Evolutionary conservation across 2,797 vertebrate species (phyloP).

Genomic region (Eulemur coronatus): DNA sequence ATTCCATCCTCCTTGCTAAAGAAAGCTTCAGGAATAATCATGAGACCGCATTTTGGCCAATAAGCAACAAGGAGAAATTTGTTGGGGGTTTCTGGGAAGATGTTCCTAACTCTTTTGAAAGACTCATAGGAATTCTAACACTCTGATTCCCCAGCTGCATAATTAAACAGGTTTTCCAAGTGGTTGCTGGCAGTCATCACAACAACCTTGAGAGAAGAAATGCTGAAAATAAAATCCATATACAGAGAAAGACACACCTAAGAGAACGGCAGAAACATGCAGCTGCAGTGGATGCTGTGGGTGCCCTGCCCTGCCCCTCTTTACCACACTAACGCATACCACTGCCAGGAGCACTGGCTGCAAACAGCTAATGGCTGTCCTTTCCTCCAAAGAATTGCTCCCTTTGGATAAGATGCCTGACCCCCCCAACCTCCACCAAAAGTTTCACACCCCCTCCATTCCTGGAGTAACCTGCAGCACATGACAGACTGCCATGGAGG

Average conservation of each 20-base stretch:
- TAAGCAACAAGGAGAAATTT: not conserved
- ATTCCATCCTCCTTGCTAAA: not conserved
- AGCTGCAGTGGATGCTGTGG: not conserved
- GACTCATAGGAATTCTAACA: not conserved
- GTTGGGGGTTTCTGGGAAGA: not conserved
- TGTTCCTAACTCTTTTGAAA: not conserved
- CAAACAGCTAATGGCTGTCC: not conserved
- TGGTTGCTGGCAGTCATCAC: not conserved
- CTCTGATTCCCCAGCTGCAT: no score
- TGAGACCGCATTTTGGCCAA: not conserved
- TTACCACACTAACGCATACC: no score
- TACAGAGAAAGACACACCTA: not conserved
- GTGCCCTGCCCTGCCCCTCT: not conserved
- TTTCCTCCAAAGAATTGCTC: not conserved
- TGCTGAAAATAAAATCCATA: not conserved
- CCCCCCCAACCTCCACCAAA: not conserved
- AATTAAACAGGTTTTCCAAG: not conserved
- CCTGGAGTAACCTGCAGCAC: not conserved
- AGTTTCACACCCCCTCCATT: not conserved
- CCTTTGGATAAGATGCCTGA: not conserved
- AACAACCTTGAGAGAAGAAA: not conserved
- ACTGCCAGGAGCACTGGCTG: not conserved
- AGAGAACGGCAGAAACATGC: not conserved
- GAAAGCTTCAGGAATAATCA: not conserved
- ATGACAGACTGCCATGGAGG: no score